Evolutionary conservation across 1,140 invertebrate genomes (phyloP).

Genomic region (Agrypnia vestita): DNA sequence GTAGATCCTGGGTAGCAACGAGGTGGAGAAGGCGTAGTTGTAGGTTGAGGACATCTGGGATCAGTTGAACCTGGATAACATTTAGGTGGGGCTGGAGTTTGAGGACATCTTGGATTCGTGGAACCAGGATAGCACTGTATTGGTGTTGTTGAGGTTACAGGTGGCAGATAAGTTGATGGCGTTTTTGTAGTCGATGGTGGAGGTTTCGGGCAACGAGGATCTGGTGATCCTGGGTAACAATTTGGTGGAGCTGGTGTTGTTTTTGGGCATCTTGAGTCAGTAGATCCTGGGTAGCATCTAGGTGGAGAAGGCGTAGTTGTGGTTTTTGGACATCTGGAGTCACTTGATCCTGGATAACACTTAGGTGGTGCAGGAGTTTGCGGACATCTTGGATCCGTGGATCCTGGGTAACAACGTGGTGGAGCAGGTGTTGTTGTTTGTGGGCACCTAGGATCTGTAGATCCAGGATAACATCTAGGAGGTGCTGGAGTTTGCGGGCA

Average conservation of each 20-base stretch:
- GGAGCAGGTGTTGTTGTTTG: slow-evolving; percentile 55
- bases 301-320: slow-evolving; percentile 46
- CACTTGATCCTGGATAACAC: slow-evolving; percentile 70
- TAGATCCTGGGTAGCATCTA: slow-evolving; percentile 65
- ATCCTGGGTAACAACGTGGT: slow-evolving; percentile 62
- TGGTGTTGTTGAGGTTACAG: slow-evolving; percentile 54
- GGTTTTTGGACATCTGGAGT: slow-evolving; percentile 63
- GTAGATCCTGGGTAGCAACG: slow-evolving; percentile 67
- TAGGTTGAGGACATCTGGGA: slow-evolving; percentile 62
- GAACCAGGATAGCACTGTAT: slow-evolving; percentile 65
- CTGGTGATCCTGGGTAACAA: slow-evolving; percentile 66
- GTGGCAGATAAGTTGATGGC: slow-evolving; percentile 63
- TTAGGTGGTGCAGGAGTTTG: slow-evolving; percentile 50
- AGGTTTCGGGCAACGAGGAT: slow-evolving; percentile 66
- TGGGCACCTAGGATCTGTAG: slow-evolving; percentile 64
- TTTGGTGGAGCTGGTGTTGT: slow-evolving; percentile 55
- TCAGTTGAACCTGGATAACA: slow-evolving; percentile 66
- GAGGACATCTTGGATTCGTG: slow-evolving; percentile 66
- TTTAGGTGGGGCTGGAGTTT: slow-evolving; percentile 47
- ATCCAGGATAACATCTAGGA: slow-evolving; percentile 65
- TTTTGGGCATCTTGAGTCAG: slow-evolving; percentile 66
- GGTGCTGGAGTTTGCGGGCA: slow-evolving; percentile 61
- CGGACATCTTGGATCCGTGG: slow-evolving; percentile 62
- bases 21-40: slow-evolving; percentile 53
- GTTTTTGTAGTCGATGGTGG: slow-evolving; percentile 58